Percentiles rank a stretch among this genome's conserved stretches.
Conservation (phyloP, 1,140 invertebrate genomes). For the Aleiodes sp. region DNA sequence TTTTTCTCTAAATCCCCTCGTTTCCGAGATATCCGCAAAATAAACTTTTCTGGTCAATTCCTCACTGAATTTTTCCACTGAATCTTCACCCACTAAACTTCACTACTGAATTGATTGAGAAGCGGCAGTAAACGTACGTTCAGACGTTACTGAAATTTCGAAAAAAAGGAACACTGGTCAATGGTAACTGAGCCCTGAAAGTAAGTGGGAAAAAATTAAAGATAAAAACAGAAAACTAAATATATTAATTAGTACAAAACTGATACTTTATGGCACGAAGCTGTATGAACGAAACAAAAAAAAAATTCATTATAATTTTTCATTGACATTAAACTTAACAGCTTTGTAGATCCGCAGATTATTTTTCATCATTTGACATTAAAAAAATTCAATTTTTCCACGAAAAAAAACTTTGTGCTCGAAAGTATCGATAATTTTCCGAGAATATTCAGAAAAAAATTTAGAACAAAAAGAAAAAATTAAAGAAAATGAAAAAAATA, state of each 20-base stretch:
- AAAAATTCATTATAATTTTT: constrained; percentile 1
- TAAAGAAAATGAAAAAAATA: not conserved
- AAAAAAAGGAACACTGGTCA: not conserved
- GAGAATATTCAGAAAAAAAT: not conserved
- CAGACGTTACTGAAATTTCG: not conserved
- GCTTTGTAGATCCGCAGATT: constrained; percentile 26
- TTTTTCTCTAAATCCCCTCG: no score
- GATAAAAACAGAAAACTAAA: constrained; percentile 20
- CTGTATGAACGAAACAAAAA: not conserved
- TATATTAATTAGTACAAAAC: constrained; percentile 27
- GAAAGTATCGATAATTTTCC: constrained; percentile 1
- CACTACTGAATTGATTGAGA: constrained; percentile 25
- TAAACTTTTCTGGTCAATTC: no score
- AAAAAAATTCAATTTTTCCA: constrained; percentile 12
- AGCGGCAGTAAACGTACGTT: constrained; percentile 9
- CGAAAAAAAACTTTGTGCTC: not conserved
- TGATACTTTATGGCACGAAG: constrained; percentile 22
- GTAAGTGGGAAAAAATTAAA: constrained; percentile 11
- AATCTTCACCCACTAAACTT: no score
- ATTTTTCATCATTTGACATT: not conserved
- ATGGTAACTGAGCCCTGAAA: constrained; percentile 11
- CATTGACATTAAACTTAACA: constrained; percentile 29
- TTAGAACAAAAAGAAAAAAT: not conserved
- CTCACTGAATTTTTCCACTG: no score
- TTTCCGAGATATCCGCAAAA: no score